phyloP scores from a whole-genome alignment of 2,888 invertebrate genomes.

The Leuctra nigra region DNA sequence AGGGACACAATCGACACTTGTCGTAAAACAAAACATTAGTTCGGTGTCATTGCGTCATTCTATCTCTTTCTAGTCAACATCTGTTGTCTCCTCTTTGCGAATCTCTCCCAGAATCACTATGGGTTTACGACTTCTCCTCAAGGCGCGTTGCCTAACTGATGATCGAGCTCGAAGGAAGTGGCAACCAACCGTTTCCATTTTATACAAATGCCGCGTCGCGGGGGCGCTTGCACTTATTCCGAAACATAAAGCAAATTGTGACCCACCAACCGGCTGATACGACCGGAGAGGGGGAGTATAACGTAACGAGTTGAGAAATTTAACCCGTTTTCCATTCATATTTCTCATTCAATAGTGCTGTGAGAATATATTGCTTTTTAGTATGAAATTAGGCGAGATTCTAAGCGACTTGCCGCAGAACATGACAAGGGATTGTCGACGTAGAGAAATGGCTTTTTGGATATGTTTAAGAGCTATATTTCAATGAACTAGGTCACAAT shows the following conservation, averaged over 20 bases:
- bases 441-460: too few species aligned
- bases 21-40: too few species aligned
- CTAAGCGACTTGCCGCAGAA: too few species aligned
- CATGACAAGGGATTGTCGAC: too few species aligned
- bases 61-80: background rate
- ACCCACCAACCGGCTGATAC: background rate
- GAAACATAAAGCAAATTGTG: slow-evolving; percentile 15
- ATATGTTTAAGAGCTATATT: too few species aligned
- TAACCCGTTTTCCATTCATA: background rate
- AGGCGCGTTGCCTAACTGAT: background rate
- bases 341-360: background rate
- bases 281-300: background rate
- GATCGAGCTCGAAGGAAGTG: background rate
- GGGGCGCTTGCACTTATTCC: slow-evolving; percentile 9
- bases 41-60: too few species aligned
- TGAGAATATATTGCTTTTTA: too few species aligned
- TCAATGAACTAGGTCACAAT: too few species aligned
- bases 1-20: too few species aligned
- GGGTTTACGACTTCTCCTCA: background rate
- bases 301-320: background rate
- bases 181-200: background rate
- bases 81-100: background rate
- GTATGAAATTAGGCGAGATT: too few species aligned
- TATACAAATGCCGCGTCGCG: background rate
- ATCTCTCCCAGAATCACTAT: background rate